Evolutionary conservation across 2,888 invertebrate genomes (phyloP).

Genomic region (Leptinotarsa haldemani): DNA sequence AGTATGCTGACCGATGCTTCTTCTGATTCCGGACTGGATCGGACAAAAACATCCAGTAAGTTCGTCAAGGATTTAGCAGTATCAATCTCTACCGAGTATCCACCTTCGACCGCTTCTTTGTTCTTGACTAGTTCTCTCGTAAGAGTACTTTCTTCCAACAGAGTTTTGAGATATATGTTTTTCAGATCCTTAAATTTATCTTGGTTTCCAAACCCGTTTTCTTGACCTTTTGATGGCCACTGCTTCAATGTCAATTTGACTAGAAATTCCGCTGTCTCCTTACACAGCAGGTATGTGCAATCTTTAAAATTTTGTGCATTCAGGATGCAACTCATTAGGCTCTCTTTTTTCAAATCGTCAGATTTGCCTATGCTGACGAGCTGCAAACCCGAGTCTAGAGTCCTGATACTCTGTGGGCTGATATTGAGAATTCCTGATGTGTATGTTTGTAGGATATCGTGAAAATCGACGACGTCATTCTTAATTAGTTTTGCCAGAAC

Average conservation of each 20-base stretch:
- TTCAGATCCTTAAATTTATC: conserved; percentile 51
- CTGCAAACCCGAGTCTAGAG: conserved; percentile 61
- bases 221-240: conserved; percentile 49
- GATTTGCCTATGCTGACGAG: conserved; percentile 54
- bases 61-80: conserved; percentile 31
- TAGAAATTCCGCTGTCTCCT: conserved; percentile 52
- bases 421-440: conserved; percentile 62
- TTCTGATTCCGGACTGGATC: conserved; percentile 30
- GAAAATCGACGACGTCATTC: conserved; percentile 55
- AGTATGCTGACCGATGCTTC: conserved; percentile 41
- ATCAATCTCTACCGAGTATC: conserved; percentile 43
- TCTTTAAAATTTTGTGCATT: conserved; percentile 48
- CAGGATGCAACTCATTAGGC: conserved; percentile 55
- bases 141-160: conserved; percentile 50
- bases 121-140: conserved; percentile 9
- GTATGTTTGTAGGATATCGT: conserved; percentile 63
- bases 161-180: conserved; percentile 55
- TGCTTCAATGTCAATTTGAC: conserved; percentile 57
- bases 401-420: conserved; percentile 61
- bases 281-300: conserved; percentile 40
- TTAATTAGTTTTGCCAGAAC: conserved; percentile 64
- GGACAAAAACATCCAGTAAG: conserved; percentile 39
- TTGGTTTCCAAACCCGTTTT: not conserved
- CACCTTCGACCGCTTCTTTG: conserved; percentile 21
- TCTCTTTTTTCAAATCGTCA: conserved; percentile 50